These are phyloP conservation scores for Acromyrmex charruanus DNA, from an alignment of 1,140 invertebrate species.

Conservation along the genomic window DNA sequence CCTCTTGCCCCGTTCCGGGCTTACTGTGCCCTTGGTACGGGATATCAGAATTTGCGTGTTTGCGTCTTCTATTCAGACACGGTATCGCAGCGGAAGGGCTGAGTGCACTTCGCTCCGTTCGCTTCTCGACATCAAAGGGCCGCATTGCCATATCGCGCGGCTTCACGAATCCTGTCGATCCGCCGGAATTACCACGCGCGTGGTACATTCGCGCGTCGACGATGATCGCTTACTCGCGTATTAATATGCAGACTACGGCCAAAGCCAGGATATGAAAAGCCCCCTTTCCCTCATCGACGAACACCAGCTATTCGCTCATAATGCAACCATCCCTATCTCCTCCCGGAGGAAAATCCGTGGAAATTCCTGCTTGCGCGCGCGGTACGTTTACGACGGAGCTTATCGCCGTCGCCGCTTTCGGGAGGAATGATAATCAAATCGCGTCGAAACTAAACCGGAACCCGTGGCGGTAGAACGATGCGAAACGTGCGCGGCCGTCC, in stretches of 20 bases:
- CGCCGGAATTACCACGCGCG: conserved; percentile 35
- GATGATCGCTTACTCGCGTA: conserved; percentile 52
- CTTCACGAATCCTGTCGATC: conserved; percentile 38
- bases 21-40: not conserved
- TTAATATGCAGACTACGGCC: conserved; percentile 26
- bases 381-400: conserved; percentile 39
- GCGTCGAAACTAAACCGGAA: conserved; percentile 6
- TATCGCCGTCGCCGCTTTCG: conserved; percentile 21
- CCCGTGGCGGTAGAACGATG: conserved; percentile 5
- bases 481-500: conserved; percentile 11
- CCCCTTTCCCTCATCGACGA: conserved; percentile 20
- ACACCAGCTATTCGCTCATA: conserved; percentile 37
- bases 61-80: conserved; percentile 27
- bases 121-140: conserved; percentile 30
- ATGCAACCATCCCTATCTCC: not conserved
- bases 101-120: not conserved
- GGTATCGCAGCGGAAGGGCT: conserved; percentile 38
- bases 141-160: conserved; percentile 42
- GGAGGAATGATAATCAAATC: conserved; percentile 57
- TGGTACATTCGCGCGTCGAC: conserved; percentile 34
- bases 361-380: conserved; percentile 30
- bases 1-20: not conserved
- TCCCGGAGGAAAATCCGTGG: conserved; percentile 36
- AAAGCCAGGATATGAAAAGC: conserved; percentile 50
- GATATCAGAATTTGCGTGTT: conserved; percentile 15